Conservation (phyloP, 2,888 invertebrate species). For the Tineola bisselliella region DNA sequence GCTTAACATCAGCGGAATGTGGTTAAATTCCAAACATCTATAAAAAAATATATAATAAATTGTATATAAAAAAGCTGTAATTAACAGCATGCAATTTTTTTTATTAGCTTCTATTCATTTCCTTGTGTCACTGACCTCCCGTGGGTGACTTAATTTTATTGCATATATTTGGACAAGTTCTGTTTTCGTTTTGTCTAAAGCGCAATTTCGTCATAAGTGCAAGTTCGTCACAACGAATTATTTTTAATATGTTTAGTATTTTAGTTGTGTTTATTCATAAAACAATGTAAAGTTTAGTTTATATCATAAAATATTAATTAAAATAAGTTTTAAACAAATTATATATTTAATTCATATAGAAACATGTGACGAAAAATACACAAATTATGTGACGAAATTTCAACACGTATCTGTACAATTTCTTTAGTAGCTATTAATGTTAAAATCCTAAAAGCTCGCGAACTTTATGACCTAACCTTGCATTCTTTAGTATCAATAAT, state of each 20-base stretch:
- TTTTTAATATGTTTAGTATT: no score
- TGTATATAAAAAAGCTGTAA: background rate
- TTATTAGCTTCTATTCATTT: background rate
- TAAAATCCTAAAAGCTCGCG: background rate
- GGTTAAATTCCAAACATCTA: no score
- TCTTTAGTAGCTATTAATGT: background rate
- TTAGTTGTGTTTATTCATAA: no score
- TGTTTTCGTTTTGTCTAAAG: background rate
- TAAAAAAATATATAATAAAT: no score
- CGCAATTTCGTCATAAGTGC: background rate
- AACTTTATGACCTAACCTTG: constrained; percentile 5
- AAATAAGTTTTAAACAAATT: no score
- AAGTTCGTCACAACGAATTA: background rate
- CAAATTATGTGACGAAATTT: background rate
- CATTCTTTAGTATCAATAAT: constrained; percentile 3
- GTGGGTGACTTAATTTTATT: background rate
- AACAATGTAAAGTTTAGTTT: no score
- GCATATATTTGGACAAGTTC: background rate
- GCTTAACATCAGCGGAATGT: no score
- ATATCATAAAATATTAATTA: no score
- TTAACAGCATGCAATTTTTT: background rate
- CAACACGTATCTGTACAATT: background rate
- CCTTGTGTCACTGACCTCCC: background rate
- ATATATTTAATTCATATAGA: no score
- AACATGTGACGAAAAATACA: background rate